phyloP scores from a whole-genome alignment of 2,113 vertebrate genomes.

The Ptilorrhoa leucosticta region DNA sequence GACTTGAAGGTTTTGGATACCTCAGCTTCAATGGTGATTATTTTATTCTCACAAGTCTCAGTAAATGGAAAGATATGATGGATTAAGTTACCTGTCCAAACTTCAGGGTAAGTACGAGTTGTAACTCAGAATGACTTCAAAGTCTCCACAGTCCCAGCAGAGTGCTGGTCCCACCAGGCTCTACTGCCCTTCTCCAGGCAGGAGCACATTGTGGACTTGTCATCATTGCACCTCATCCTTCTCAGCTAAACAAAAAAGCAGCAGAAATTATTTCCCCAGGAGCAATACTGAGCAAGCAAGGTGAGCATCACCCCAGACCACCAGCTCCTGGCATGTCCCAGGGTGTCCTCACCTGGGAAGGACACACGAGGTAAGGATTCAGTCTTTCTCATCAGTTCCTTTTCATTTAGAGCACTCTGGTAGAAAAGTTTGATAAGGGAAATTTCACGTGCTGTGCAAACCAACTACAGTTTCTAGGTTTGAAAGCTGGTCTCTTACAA shows the following conservation, averaged over 20 bases:
- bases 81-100: not conserved
- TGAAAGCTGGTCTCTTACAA: accelerated
- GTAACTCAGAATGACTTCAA: not conserved
- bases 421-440: not conserved
- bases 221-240: not conserved
- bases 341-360: not conserved
- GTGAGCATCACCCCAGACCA: not conserved
- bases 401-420: not conserved
- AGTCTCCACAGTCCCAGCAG: not conserved
- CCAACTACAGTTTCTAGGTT: not conserved
- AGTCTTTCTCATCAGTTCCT: not conserved
- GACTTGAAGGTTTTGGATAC: not conserved
- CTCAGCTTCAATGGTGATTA: not conserved
- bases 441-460: not conserved
- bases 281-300: not conserved
- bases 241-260: not conserved
- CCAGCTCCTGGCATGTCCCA: not conserved
- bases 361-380: not conserved
- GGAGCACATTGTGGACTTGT: not conserved
- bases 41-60: not conserved
- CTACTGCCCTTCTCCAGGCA: not conserved
- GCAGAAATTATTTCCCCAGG: not conserved
- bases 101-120: not conserved
- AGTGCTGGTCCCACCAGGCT: not conserved
- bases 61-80: not conserved